phyloP scores from a whole-genome alignment of 2,113 vertebrate genomes.

The Hippopotamus amphibius region DNA sequence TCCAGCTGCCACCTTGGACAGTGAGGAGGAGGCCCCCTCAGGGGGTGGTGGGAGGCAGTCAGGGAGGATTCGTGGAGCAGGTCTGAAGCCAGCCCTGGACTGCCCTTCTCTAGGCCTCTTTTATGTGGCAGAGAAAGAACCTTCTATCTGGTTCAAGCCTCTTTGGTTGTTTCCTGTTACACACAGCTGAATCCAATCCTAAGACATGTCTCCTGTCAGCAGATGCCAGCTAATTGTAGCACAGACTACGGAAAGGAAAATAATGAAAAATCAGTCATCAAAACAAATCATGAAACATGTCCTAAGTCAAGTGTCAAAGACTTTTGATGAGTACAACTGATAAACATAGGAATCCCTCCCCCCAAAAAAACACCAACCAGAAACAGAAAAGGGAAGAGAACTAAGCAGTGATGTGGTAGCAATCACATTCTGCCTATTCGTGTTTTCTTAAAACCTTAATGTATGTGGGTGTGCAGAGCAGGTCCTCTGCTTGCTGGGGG shows the following conservation, averaged over 20 bases:
- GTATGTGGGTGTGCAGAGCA: background rate
- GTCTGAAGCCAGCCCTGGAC: background rate
- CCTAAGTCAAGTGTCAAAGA: background rate
- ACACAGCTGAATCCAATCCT: slow-evolving; percentile 54
- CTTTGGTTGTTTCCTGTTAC: background rate
- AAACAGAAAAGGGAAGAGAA: background rate
- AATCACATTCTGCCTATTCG: background rate
- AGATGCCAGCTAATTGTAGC: slow-evolving; percentile 68
- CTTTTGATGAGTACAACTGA: slow-evolving; percentile 26
- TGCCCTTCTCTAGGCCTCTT: background rate
- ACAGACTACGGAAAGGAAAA: slow-evolving; percentile 57
- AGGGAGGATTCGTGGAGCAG: background rate
- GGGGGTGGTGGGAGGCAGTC: rapidly evolving
- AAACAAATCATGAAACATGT: slow-evolving; percentile 42
- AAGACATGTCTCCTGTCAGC: slow-evolving; percentile 36
- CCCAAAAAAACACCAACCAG: background rate
- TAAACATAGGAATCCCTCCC: background rate
- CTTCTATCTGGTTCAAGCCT: slow-evolving; percentile 15
- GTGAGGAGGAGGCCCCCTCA: background rate
- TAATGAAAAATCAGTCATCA: slow-evolving; percentile 19
- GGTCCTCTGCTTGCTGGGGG: background rate
- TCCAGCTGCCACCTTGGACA: background rate
- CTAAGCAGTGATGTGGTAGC: background rate
- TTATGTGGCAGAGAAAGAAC: slow-evolving; percentile 29
- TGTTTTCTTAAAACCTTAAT: background rate